Base-by-base conservation (phyloP, 2,888 invertebrate genomes). In the Leptodirus hochenwartii region DNA sequence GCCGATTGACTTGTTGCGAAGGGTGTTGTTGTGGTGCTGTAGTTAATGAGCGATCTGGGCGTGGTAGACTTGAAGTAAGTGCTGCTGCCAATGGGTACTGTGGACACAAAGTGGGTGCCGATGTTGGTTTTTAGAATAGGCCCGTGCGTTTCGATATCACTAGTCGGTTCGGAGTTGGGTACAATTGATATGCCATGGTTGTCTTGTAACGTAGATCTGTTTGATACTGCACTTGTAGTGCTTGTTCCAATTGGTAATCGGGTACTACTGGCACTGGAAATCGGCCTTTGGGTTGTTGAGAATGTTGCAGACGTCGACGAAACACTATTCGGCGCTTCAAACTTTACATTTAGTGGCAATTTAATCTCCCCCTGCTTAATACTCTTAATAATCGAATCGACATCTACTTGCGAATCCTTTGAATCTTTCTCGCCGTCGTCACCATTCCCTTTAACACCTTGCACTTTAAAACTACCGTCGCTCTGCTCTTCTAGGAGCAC, bases 401-500 rank as follows among this genome's bases (percentile, higher is more conserved):
- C 76, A 46, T 81, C 80, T 3, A 70, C 66, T 27, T 75, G 72
- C 39, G 69, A 71, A 15, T 64, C 64, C 0, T 69, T 64, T n/a
- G 20, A 8, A 8, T 8, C n/a, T 46, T 70, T 67, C 41, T 71
- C 72, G 31, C 75, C 65, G 41, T 69, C 73, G 29, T 73, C 63
- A 2, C 70, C 62, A 43, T 78, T 81, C 0, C 81, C 79, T 55
- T 78, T 77, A 2, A 82, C 73, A 2, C 81, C 81, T 49, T 82
- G 80, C 1, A 84, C 81, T 54, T 82, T 82, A 40, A 78, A 78
- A 14, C 77, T 76, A 4, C 84, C 84, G 43, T 84, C 84, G 4
- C 76, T 67, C 48, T 84, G 84, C 47, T 85, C 84, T 51, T 84
- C 84, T 8, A 85, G 56, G 25, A 84, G 74, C 1, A 85, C 84